A percentile compares a stretch with the other conserved stretches of the same genome.
Conservation (phyloP, 1,140 invertebrate species). For the Cydia pomonella region DNA sequence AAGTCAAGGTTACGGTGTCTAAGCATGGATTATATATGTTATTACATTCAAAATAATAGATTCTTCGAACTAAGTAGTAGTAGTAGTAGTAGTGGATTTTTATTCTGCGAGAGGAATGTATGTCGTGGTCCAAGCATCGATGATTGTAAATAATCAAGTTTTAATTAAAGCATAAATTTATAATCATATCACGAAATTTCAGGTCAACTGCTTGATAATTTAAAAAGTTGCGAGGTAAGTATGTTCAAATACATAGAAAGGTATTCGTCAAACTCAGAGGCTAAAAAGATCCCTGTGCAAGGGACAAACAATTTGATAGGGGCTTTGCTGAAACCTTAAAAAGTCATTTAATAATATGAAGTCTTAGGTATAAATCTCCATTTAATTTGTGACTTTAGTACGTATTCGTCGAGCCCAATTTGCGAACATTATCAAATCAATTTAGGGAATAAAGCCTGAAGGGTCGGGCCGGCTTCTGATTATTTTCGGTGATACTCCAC, state of each 20-base stretch:
- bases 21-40: not conserved
- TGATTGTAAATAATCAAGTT: no score
- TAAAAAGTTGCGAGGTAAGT: not conserved
- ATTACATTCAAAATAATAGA: not conserved
- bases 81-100: not conserved
- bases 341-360: conserved; percentile 33
- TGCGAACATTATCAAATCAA: conserved; percentile 45
- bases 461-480: conserved; percentile 38
- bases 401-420: conserved; percentile 41
- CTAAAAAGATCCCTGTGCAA: conserved; percentile 14
- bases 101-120: not conserved
- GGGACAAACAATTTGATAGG: conserved; percentile 25
- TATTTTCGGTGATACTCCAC: conserved; percentile 35
- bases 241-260: not conserved
- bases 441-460: conserved; percentile 41
- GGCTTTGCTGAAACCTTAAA: conserved; percentile 31
- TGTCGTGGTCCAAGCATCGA: no score
- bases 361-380: conserved; percentile 32
- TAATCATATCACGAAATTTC: not conserved
- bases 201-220: not conserved
- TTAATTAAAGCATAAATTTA: not conserved
- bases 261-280: not conserved
- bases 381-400: conserved; percentile 35
- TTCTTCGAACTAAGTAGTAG: not conserved
- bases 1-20: not conserved